Percentiles rank a stretch among this genome's conserved stretches.
phyloP scores from a whole-genome alignment of 2,797 vertebrate species.

The Myripristis murdjan region DNA sequence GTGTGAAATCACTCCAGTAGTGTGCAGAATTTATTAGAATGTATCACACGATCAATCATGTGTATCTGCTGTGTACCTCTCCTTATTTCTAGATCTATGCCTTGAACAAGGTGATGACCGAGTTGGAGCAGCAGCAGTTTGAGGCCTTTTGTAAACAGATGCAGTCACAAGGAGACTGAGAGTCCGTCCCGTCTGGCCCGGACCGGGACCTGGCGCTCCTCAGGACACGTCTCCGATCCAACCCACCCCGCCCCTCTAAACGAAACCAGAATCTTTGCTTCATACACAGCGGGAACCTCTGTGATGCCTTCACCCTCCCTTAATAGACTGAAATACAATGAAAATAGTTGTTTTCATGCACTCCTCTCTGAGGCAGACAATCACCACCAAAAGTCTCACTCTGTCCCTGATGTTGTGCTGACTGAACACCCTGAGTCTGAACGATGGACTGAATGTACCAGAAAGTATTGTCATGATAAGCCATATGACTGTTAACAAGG shows the following conservation, averaged over 20 bases:
- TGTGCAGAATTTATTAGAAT: too few species aligned
- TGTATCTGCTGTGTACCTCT: neutral
- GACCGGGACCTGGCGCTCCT: constrained; percentile 24
- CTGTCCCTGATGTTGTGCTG: constrained; percentile 5
- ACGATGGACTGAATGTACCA: neutral
- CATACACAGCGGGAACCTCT: neutral
- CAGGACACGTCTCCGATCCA: neutral
- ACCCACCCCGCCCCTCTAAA: too few species aligned
- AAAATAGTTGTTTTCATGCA: neutral
- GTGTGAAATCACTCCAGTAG: too few species aligned
- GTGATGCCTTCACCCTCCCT: neutral
- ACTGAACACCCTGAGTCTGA: neutral
- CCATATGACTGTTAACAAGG: neutral
- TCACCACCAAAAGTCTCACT: neutral
- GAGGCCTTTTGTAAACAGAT: constrained; percentile 97
- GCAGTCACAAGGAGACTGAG: constrained; percentile 91
- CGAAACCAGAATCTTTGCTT: neutral
- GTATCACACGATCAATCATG: neutral
- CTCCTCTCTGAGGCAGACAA: neutral
- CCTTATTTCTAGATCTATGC: constrained; percentile 90
- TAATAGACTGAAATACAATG: neutral
- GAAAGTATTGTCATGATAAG: constrained; percentile 10
- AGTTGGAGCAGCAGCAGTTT: constrained; percentile 97
- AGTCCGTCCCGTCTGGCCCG: neutral
- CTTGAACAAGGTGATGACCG: constrained; percentile 97